Evolutionary conservation across 2,797 vertebrate genomes (phyloP), one percentile per base, ranked within the genome.

Genomic region (Cetoscarus ocellatus): DNA sequence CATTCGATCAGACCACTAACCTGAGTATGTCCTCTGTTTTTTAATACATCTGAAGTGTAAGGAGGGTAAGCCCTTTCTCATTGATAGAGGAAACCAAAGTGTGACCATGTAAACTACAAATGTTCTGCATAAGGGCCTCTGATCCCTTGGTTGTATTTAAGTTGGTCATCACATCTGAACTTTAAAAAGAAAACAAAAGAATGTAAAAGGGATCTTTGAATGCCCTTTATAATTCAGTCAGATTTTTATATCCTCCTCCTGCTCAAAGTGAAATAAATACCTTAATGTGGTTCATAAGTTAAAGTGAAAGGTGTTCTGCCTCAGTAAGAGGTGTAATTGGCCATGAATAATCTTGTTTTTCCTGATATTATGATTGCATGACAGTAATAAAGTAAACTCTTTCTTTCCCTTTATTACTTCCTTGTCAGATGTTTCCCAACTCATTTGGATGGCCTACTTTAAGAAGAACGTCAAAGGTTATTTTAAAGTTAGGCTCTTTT

Each of bases 401-500:
- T 34, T 27, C 6, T 49, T 27, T 59, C 74, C 84, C 43, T 64
- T 6, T 0, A 14, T 68, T 57, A 80, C 72, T 86, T 88, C 82
- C 79, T 77, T 63, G 14, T 73, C 40, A 59, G 55, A 64, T 3
- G 0, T 35, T 8, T 12, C 49, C 19, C 39, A 45, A 2, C 36
- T 65, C 53, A 49, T 44, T 73, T 59, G 7, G 44, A 27, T 57
- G 54, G 10, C 68, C 80, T 65, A 59, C 40, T 79, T 73, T 50
- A 18, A 67, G 15, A 15, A 79, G 67, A 64, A 78, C 81, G 69
- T 70, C 43, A 79, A 86, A 82, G 35, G 61, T 80, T 79, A 18
- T 72, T 78, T 71, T 70, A 15, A 73, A 60, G 39, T 42, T 48
- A 27, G n/a, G 6, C 8, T 51, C 18, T 63, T 68, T 61, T 66